Conservation (phyloP, 2,888 invertebrate species). For the Aradus depressus region DNA sequence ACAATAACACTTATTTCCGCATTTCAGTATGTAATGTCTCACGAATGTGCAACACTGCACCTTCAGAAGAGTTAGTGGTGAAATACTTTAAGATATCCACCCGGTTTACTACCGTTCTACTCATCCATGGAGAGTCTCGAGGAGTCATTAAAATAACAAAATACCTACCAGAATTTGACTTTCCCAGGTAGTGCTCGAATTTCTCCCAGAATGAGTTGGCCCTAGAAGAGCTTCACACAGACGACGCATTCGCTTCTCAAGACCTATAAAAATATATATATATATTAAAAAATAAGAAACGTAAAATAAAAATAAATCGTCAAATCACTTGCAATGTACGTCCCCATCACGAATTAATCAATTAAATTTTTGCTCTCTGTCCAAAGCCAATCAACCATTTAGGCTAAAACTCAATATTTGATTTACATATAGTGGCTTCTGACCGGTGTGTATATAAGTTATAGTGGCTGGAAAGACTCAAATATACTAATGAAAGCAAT, state of each 20-base stretch:
- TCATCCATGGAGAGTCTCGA: no score
- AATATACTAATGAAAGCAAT: not conserved
- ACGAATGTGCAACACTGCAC: no score
- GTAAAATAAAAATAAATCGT: conserved; percentile 3
- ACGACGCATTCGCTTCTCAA: conserved; percentile 57
- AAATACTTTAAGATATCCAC: no score
- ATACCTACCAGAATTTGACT: conserved; percentile 49
- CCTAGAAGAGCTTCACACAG: conserved; percentile 71
- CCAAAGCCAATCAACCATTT: no score
- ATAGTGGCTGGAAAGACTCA: not conserved
- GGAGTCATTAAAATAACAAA: conserved; percentile 5
- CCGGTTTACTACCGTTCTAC: no score
- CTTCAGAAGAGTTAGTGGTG: no score
- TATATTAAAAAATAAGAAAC: not conserved
- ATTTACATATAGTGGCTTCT: no score
- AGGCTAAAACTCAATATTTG: no score
- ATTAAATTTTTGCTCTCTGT: no score
- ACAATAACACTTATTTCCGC: no score
- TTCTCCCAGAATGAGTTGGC: conserved; percentile 50
- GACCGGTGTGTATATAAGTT: not conserved
- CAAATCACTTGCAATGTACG: not conserved
- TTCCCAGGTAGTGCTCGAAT: conserved; percentile 47
- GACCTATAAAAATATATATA: conserved; percentile 40
- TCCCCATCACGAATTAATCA: no score
- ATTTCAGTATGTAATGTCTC: no score